Evolutionary conservation across 1,140 invertebrate genomes (phyloP).

Genomic region (Orussus abietinus): DNA sequence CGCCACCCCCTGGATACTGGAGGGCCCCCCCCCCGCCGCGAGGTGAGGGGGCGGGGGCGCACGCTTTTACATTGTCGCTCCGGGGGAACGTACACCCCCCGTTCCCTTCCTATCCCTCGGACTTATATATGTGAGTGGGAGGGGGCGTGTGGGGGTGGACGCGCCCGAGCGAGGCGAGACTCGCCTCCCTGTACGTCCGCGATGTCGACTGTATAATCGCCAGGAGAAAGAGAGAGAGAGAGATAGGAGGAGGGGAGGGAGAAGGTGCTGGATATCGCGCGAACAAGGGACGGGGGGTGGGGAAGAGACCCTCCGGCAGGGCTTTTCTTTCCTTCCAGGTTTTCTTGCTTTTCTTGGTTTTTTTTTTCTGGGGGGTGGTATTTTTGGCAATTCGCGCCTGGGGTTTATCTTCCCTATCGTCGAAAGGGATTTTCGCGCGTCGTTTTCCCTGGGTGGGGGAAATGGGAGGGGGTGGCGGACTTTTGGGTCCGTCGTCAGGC

Average conservation of each 20-base stretch:
- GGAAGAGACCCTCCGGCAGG: constrained; percentile 3
- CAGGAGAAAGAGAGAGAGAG: constrained; percentile 4
- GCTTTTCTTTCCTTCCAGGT: constrained; percentile 5
- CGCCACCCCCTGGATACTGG: neutral
- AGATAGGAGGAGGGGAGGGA: neutral
- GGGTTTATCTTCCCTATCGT: too few species aligned
- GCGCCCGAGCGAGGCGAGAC: too few species aligned
- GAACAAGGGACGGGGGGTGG: neutral
- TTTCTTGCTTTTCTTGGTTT: constrained; percentile 3
- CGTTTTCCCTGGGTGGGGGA: too few species aligned
- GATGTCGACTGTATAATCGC: constrained; percentile 36
- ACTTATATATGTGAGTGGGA: too few species aligned
- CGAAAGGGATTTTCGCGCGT: too few species aligned
- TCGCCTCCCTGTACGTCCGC: too few species aligned
- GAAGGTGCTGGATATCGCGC: neutral
- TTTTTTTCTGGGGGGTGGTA: too few species aligned
- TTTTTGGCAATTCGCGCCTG: too few species aligned
- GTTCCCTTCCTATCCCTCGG: too few species aligned
- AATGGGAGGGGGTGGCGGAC: too few species aligned
- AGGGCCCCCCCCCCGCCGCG: constrained; percentile 21
- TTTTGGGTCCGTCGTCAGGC: too few species aligned
- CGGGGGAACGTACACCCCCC: constrained; percentile 26
- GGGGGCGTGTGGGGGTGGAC: too few species aligned
- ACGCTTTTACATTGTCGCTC: constrained; percentile 35
- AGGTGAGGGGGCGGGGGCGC: constrained; percentile 23